These are phyloP conservation scores for Phacellophora camtschatica DNA, from an alignment of 30 jellyfish, hydroid and myxozoan species.

Conservation along the genomic window DNA sequence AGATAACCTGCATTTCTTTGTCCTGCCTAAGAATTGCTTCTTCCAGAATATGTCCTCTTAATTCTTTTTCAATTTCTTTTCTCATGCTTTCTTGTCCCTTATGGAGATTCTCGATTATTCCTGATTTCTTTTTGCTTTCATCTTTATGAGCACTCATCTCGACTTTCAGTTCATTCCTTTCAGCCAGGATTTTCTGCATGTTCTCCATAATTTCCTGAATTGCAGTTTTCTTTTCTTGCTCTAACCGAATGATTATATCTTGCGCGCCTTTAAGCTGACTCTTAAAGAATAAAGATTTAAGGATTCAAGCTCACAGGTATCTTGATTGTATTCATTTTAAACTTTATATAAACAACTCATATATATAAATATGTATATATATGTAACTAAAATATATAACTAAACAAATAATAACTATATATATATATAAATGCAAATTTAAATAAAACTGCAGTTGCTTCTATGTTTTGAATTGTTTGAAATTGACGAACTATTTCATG, in stretches of 20 bases:
- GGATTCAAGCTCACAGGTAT: too few species aligned
- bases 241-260: slow-evolving; percentile 66
- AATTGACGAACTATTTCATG: too few species aligned
- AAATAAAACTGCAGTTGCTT: too few species aligned
- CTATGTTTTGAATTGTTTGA: too few species aligned
- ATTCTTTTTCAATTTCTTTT: slow-evolving; percentile 57
- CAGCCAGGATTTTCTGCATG: slow-evolving; percentile 76
- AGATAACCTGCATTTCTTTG: slow-evolving; percentile 74
- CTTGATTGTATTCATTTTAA: too few species aligned
- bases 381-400: too few species aligned
- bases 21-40: slow-evolving; percentile 85
- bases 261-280: slow-evolving; percentile 68
- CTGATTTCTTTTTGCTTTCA: slow-evolving; percentile 18
- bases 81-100: slow-evolving; percentile 73
- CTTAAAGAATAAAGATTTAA: not conserved
- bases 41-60: slow-evolving; percentile 58
- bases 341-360: too few species aligned
- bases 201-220: slow-evolving; percentile 76
- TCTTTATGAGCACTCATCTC: slow-evolving; percentile 54
- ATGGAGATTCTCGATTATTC: slow-evolving; percentile 43
- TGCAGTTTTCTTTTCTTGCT: slow-evolving; percentile 84
- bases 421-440: too few species aligned
- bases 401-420: too few species aligned
- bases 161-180: slow-evolving; percentile 69
- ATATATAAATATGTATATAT: too few species aligned